Conservation (phyloP, 2,797 vertebrate genomes). For the Eulemur albifrons region DNA sequence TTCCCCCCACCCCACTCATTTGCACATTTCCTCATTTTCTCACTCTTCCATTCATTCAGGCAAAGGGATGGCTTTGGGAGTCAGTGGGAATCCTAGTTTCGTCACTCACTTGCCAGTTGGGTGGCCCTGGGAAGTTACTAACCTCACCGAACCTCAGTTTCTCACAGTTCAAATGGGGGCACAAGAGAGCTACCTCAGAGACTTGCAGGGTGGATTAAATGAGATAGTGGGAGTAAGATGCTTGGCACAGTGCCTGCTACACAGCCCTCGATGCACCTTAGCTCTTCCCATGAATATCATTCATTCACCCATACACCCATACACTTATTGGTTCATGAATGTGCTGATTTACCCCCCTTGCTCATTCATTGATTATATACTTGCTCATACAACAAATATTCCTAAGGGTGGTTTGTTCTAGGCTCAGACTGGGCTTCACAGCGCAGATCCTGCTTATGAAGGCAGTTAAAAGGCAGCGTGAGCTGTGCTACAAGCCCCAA, state of each 20-base stretch:
- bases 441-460: neutral
- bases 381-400: constrained; percentile 8
- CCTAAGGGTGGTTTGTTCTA: neutral
- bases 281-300: neutral
- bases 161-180: neutral
- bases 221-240: neutral
- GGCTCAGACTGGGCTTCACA: neutral
- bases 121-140: neutral
- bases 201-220: neutral
- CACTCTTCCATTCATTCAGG: neutral
- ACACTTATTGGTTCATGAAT: neutral
- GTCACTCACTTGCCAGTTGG: neutral
- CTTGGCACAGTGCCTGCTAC: neutral
- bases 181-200: neutral
- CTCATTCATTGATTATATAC: neutral
- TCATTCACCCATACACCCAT: neutral
- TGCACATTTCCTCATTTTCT: neutral
- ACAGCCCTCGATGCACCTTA: neutral
- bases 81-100: neutral
- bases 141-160: neutral
- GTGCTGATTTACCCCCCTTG: neutral
- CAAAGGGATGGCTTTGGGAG: constrained; percentile 33
- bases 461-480: neutral
- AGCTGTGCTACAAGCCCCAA: neutral
- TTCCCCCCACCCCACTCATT: neutral